These are phyloP conservation scores for Drosophila pseudoananassae DNA, from an alignment of 1,140 invertebrate genomes.

Conservation along the genomic window DNA sequence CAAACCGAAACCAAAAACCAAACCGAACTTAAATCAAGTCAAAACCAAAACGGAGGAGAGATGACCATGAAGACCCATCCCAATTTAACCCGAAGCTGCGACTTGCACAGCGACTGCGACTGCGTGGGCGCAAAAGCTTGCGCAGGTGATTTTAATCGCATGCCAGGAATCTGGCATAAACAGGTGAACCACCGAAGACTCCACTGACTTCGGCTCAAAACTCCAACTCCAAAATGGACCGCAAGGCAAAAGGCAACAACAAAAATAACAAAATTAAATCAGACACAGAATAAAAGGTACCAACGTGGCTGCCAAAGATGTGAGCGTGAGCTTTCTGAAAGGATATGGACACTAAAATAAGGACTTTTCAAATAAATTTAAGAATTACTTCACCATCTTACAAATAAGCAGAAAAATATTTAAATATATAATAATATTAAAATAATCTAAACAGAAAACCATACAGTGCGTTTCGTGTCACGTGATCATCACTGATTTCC, in stretches of 20 bases:
- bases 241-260: constrained; percentile 44
- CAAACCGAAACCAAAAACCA: constrained; percentile 24
- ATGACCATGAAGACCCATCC: constrained; percentile 48
- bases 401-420: too few species aligned
- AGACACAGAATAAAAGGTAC: constrained; percentile 52
- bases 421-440: neutral
- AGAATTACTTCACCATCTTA: too few species aligned
- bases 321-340: constrained; percentile 10
- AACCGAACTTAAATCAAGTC: constrained; percentile 52
- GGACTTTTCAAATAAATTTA: neutral
- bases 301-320: constrained; percentile 26
- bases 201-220: constrained; percentile 32
- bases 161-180: constrained; percentile 83
- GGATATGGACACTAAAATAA: neutral
- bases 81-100: constrained; percentile 51
- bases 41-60: constrained; percentile 19
- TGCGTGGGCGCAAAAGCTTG: constrained; percentile 80
- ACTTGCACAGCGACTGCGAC: constrained; percentile 15
- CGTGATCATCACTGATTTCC: constrained; percentile 12
- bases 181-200: constrained; percentile 73
- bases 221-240: constrained; percentile 44
- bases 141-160: constrained; percentile 84
- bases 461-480: constrained; percentile 21
- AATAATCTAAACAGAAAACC: neutral
- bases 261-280: constrained; percentile 65